Percentiles rank a stretch among this genome's conserved stretches.
Conservation (phyloP, 2,888 invertebrate genomes). For the Amphipoea lucens region DNA sequence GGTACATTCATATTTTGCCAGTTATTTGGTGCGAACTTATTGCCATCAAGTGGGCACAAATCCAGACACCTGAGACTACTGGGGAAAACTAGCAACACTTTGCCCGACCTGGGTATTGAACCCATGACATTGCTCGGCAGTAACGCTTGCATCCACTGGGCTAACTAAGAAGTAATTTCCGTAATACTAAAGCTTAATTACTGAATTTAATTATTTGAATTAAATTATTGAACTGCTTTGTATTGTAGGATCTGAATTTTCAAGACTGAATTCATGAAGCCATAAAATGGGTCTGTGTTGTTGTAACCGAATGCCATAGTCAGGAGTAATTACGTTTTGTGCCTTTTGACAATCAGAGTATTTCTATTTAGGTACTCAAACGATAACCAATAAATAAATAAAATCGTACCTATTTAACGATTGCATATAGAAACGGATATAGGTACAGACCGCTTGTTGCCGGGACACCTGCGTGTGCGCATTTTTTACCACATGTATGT, state of each 20-base stretch:
- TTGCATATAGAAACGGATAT: conserved; percentile 70
- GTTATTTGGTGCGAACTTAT: not conserved
- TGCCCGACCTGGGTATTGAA: not conserved
- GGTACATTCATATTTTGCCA: not conserved
- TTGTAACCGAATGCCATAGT: not conserved
- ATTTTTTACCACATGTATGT: conserved; percentile 75
- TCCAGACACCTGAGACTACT: not conserved
- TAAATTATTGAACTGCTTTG: not conserved
- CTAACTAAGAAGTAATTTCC: not conserved
- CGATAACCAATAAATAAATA: conserved; percentile 16
- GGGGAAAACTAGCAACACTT: not conserved
- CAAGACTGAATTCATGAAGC: not conserved
- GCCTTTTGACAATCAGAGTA: not conserved
- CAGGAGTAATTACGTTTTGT: too few species aligned
- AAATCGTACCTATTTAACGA: conserved; percentile 16
- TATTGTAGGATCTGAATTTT: not conserved
- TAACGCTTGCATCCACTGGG: not conserved
- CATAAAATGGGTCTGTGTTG: not conserved
- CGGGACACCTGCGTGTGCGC: conserved; percentile 75
- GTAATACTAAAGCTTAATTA: not conserved
- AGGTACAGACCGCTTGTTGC: conserved; percentile 52
- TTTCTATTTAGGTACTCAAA: not conserved
- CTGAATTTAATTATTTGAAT: not conserved
- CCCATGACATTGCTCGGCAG: not conserved
- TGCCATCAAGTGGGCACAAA: not conserved